Conservation (phyloP, 1,140 invertebrate species). For the Camponotus floridanus region DNA sequence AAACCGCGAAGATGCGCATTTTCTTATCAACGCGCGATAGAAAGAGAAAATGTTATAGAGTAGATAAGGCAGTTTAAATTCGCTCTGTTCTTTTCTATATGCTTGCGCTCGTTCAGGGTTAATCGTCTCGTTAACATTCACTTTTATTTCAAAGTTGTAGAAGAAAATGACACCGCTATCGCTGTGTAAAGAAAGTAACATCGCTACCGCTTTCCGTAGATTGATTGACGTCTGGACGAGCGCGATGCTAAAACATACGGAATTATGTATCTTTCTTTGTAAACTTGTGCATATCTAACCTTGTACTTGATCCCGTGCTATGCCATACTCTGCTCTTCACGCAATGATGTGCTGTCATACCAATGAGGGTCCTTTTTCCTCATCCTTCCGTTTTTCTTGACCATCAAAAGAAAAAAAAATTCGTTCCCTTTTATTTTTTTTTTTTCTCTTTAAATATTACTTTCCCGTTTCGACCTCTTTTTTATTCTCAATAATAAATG, state of each 20-base stretch:
- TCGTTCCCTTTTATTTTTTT: conserved; percentile 66
- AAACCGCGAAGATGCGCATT: conserved; percentile 52
- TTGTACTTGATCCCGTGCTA: conserved; percentile 83
- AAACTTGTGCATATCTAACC: conserved; percentile 80
- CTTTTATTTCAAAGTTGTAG: background rate
- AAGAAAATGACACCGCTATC: background rate
- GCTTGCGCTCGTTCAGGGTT: conserved; percentile 63
- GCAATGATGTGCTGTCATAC: conserved; percentile 87
- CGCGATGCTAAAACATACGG: conserved; percentile 59
- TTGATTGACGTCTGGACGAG: conserved; percentile 56
- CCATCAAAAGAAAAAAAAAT: conserved; percentile 20
- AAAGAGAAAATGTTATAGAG: conserved; percentile 53
- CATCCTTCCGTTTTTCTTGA: conserved; percentile 58
- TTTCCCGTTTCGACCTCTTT: conserved; percentile 69
- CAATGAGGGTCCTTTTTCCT: conserved; percentile 81
- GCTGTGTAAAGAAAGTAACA: background rate
- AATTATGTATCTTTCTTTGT: conserved; percentile 74
- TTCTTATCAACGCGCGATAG: conserved; percentile 38
- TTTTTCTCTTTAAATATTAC: conserved; percentile 62
- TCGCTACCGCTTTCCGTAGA: background rate
- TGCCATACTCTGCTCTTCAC: conserved; percentile 84
- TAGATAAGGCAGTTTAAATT: conserved; percentile 67
- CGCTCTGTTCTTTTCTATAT: conserved; percentile 63
- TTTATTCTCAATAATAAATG: conserved; percentile 62
- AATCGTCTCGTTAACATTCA: background rate